These are phyloP conservation scores for Rattus rattus DNA, from an alignment of 2,113 vertebrate genomes.

Conservation along the genomic window DNA sequence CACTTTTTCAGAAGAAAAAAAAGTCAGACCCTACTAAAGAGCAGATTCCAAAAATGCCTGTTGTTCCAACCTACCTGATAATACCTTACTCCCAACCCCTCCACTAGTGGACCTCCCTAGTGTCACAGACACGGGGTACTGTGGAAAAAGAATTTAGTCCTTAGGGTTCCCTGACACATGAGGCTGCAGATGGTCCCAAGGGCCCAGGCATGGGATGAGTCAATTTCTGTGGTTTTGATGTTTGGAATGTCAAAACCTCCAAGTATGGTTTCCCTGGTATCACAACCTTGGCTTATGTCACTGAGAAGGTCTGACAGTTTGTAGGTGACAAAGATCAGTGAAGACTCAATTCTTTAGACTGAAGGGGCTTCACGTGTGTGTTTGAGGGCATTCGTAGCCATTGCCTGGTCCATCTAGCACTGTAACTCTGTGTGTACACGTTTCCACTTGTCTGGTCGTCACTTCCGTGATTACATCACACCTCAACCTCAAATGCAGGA, in stretches of 20 bases:
- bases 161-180: neutral
- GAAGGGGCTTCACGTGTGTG: neutral
- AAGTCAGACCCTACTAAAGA: neutral
- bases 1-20: neutral
- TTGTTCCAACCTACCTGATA: neutral
- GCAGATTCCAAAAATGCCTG: neutral
- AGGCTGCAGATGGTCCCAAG: neutral
- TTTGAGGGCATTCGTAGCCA: neutral
- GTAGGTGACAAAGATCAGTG: neutral
- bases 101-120: neutral
- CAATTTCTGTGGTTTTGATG: neutral
- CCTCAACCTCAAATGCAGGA: neutral
- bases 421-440: neutral
- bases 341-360: neutral
- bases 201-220: neutral
- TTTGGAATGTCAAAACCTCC: neutral
- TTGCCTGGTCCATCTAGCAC: neutral
- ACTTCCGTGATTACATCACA: neutral
- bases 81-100: neutral
- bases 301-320: neutral
- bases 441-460: neutral
- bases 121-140: neutral
- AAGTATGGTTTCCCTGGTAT: neutral
- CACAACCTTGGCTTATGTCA: neutral
- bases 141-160: neutral